Percentiles rank a stretch among this genome's conserved stretches.
phyloP scores from a whole-genome alignment of 2,113 vertebrate genomes.

The Fukomys damarensis region DNA sequence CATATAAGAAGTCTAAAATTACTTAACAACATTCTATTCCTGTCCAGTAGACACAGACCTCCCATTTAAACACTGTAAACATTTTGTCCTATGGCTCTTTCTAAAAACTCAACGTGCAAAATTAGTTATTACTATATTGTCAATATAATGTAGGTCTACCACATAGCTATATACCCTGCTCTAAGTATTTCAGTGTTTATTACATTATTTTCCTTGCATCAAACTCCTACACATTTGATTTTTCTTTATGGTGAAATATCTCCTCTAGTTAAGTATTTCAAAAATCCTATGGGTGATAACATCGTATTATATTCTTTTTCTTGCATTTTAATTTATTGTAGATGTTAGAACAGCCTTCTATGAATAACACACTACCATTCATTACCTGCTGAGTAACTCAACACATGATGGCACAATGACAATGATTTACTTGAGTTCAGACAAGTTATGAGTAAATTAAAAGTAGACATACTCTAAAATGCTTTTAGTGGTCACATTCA shows the following conservation, averaged over 20 bases:
- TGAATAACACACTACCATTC: background rate
- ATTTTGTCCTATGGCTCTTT: background rate
- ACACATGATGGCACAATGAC: background rate
- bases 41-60: background rate
- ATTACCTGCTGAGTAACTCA: background rate
- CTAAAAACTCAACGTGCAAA: background rate
- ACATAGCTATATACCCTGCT: background rate
- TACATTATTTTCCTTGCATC: background rate
- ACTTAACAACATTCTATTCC: background rate
- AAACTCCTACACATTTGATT: background rate
- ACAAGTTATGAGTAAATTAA: constrained; percentile 2
- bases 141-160: background rate
- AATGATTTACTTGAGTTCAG: background rate
- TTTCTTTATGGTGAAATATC: background rate
- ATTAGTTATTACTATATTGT: background rate
- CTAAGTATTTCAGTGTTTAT: background rate
- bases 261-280: background rate
- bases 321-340: background rate
- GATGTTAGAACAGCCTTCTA: background rate
- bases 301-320: background rate
- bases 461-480: background rate
- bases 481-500: background rate
- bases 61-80: background rate
- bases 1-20: background rate
- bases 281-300: background rate